A percentile compares a stretch with the other conserved stretches of the same genome.
Evolutionary conservation across 2,113 vertebrate genomes (phyloP).

Genomic region (Spea bombifrons): DNA sequence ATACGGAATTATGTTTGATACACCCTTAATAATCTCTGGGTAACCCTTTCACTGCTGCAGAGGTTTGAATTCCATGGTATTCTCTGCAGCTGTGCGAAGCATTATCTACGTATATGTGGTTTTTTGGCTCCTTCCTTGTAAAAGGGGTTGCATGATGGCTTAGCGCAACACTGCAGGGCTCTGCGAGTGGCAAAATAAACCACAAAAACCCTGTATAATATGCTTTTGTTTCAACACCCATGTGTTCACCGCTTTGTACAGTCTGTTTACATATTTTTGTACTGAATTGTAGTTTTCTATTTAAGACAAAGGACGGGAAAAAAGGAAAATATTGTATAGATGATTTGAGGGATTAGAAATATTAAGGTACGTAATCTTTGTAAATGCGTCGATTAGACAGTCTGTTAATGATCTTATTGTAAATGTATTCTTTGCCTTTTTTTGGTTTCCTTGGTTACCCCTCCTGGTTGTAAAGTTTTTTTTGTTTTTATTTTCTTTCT

Average conservation of each 20-base stretch:
- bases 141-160: constrained; percentile 12
- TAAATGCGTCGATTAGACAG: constrained; percentile 64
- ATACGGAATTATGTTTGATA: not conserved
- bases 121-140: not conserved
- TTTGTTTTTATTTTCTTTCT: constrained; percentile 43
- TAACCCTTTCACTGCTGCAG: constrained; percentile 3
- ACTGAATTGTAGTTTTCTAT: constrained; percentile 76
- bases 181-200: constrained; percentile 41
- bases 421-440: constrained; percentile 63
- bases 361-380: constrained; percentile 59
- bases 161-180: not conserved
- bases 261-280: constrained; percentile 82
- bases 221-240: constrained; percentile 51
- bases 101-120: not conserved
- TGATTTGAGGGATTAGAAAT: constrained; percentile 52
- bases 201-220: constrained; percentile 57
- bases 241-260: constrained; percentile 70
- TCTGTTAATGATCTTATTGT: constrained; percentile 61
- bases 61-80: not conserved
- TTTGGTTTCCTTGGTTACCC: constrained; percentile 59
- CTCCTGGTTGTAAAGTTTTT: constrained; percentile 61
- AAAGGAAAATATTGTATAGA: constrained; percentile 52
- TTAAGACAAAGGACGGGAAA: constrained; percentile 57
- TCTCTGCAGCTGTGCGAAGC: not conserved
- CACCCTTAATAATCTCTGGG: not conserved